Base-by-base conservation (phyloP, 2,113 vertebrate genomes). In the Damaliscus lunatus region DNA sequence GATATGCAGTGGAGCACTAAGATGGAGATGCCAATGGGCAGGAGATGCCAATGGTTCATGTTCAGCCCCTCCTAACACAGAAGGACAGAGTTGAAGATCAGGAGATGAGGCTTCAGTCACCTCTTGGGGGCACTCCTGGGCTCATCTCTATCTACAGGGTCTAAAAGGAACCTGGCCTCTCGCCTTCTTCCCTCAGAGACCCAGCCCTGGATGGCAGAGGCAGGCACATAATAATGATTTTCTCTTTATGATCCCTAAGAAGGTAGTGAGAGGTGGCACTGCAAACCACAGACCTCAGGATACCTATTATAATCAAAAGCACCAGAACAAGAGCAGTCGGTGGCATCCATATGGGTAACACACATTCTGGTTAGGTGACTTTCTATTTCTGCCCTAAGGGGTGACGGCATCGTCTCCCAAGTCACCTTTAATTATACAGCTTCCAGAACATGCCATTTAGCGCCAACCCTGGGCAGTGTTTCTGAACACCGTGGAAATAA, bases 391-490 rank as follows among this genome's bases (percentile, higher is more conserved):
- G 87, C 87, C 36, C 10, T 46, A 16, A 62, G 5, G 62, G 43
- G 67, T 87, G 82, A 53, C 2, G 3, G 36, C 52, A 53, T 85
- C n/a, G 36, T 84, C 92, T 94, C 25, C 60, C 46, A 85, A 52
- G 46, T 95, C 95, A 48, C 13, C 82, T 86, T 94, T 94, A 98
- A 97, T 97, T 94, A 95, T 29, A 95, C 55, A 48, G 77, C 55
- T 88, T 94, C 74, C 59, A 33, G 5, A 62, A 36, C 62, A 19
- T 40, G 84, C 77, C 48, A 55, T 85, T 55, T 50, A 13, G 64
- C 11, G 82, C 33, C 80, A 64, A 67, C 55, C 62, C 89, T 25
- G 62, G 91, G 52, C 52, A 85, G 57, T 52, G 64, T 52, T 91
- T 96, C 53, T 55, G 27, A 88, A 84, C 25, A 12, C 71, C 12